Base-by-base conservation (phyloP, 2,113 vertebrate species). In the Carettochelys insculpta region DNA sequence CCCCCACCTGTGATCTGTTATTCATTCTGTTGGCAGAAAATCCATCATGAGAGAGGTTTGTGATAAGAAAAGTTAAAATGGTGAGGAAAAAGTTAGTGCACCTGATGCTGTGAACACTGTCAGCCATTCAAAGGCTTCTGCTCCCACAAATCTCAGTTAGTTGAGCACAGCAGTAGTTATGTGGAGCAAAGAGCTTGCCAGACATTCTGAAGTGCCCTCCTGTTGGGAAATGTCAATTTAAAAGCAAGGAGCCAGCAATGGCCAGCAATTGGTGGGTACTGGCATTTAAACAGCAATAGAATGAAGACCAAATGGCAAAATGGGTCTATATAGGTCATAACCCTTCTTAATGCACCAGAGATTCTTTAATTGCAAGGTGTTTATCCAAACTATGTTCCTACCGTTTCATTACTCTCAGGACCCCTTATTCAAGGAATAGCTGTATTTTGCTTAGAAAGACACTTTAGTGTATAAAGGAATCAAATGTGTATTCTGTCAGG, bases 131-230 rank as follows among this genome's bases (percentile, higher is more conserved):
- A 71, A 83, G 82, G 75, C 56, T 95, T 94, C 80, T 89, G 85
- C 92, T 93, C 83, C 82, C 77, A 77, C 89, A 87, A 90, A 91
- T 93, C 84, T 90, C 95, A 92, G 93, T 93, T 94, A 97, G 91
- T 90, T 96, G 94, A 95, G 92, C 92, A 97, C 93, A 97, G 96
- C 96, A 92, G 96, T 95, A 87, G 86, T 95, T 96, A 94, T 50
- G 38, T 96, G 92, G 38, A 95, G 84, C 87, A 92, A 96, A 93
- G 89, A 93, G 90, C 88, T 94, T 86, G 89, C 86, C 82, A 96
- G 94, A 92, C 82, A 94, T 93, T 95, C 93, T 88, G 51, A 95
- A 93, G 94, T 91, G 94, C 82, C 93, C 84, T 94, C 96, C 95
- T 94, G 86, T 94, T 95, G 95, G 85, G 94, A 92, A 43, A 77